These are phyloP conservation scores for Epizoanthus ramosus DNA, from an alignment of 92 coral and sea anemone genomes.

Conservation along the genomic window DNA sequence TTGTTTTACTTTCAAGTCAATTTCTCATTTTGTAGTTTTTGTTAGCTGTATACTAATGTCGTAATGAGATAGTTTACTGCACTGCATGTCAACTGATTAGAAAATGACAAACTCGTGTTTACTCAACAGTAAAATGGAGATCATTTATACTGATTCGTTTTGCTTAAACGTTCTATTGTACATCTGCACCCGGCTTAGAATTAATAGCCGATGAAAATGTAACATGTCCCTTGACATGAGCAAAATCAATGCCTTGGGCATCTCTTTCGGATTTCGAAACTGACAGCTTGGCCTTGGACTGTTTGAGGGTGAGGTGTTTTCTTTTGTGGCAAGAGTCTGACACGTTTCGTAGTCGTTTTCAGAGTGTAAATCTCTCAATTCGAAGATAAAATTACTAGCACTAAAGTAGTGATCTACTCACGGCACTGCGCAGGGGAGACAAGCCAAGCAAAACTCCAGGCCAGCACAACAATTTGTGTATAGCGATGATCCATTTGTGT, in stretches of 20 bases:
- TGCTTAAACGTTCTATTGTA: conserved; percentile 80
- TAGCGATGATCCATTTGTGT: conserved; percentile 33
- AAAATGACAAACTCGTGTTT: conserved; percentile 38
- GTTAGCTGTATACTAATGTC: too few species aligned
- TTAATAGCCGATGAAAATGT: conserved; percentile 19
- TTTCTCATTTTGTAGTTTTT: too few species aligned
- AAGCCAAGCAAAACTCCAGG: conserved; percentile 21
- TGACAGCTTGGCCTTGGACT: neutral
- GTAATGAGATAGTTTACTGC: neutral
- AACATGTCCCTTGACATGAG: conserved; percentile 1
- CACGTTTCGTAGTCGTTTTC: neutral
- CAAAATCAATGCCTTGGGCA: neutral
- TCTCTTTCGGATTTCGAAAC: neutral
- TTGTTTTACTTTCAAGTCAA: neutral
- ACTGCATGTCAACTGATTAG: neutral
- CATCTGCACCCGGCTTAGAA: neutral
- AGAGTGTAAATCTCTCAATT: neutral
- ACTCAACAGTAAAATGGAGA: conserved; percentile 39
- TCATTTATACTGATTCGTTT: conserved; percentile 53
- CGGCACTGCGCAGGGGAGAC: neutral
- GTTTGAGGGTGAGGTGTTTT: neutral
- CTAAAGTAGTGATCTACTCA: conserved; percentile 5
- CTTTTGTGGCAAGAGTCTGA: neutral
- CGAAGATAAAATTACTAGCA: neutral
- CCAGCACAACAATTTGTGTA: conserved; percentile 19